phyloP scores from a whole-genome alignment of 2,113 vertebrate genomes.

The Synchiropus splendidus region DNA sequence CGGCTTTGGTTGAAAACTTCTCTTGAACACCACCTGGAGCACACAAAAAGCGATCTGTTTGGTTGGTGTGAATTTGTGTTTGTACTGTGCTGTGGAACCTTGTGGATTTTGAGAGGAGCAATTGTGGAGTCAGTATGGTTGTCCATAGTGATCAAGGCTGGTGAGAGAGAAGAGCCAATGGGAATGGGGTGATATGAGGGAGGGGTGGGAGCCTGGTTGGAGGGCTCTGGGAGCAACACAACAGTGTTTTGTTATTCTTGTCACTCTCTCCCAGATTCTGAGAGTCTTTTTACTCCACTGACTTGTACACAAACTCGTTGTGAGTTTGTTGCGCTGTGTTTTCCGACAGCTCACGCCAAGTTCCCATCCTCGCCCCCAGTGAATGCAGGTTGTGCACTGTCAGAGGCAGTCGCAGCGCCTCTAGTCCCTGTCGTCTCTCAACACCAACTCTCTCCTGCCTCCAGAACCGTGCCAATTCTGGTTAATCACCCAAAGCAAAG shows the following conservation, averaged over 20 bases:
- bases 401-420: slow-evolving; percentile 25
- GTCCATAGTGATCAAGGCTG: slow-evolving; percentile 37
- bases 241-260: slow-evolving; percentile 33
- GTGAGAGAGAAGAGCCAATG: slow-evolving; percentile 12
- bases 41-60: too few relatives aligned
- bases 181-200: slow-evolving; percentile 4
- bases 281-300: too few relatives aligned
- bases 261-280: slow-evolving; percentile 30
- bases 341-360: slow-evolving; percentile 14
- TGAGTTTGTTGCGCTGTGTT: background rate
- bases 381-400: too few relatives aligned
- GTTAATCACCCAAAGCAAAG: slow-evolving; percentile 60
- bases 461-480: slow-evolving; percentile 47
- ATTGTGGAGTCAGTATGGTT: slow-evolving; percentile 14
- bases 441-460: slow-evolving; percentile 14
- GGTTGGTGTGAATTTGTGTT: too few relatives aligned
- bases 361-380: slow-evolving; percentile 30
- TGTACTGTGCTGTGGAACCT: too few relatives aligned
- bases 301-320: background rate
- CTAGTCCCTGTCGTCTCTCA: slow-evolving; percentile 15
- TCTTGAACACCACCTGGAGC: too few relatives aligned
- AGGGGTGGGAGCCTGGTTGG: slow-evolving; percentile 12
- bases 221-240: slow-evolving; percentile 28
- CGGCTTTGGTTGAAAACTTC: too few relatives aligned
- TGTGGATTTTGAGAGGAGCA: slow-evolving; percentile 16